A percentile compares a stretch with the other conserved stretches of the same genome.
Conservation (phyloP, 2,797 vertebrate species). For the Philypnodon macrostomus region DNA sequence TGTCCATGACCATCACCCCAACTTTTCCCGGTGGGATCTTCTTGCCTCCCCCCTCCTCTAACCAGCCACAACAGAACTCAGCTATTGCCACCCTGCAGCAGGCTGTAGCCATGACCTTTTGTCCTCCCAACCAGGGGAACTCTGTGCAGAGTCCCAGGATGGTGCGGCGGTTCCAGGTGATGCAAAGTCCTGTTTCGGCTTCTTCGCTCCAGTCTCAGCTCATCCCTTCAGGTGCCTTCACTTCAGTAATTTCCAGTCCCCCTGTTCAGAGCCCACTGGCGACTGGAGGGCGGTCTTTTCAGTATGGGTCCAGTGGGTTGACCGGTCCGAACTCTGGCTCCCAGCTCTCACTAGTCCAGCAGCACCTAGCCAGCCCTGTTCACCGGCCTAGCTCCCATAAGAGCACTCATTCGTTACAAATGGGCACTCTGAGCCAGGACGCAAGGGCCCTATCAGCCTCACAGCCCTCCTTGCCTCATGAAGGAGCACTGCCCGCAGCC, state of each 20-base stretch:
- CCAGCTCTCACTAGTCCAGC: constrained; percentile 87
- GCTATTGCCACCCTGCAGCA: constrained; percentile 95
- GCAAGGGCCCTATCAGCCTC: constrained; percentile 86
- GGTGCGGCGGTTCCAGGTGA: constrained; percentile 84
- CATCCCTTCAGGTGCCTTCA: constrained; percentile 66
- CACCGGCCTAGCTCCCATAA: constrained; percentile 82
- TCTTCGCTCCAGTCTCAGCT: constrained; percentile 78
- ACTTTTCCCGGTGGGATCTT: constrained; percentile 72
- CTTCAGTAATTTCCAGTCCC: constrained; percentile 70
- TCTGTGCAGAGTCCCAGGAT: constrained; percentile 86
- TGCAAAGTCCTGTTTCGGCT: constrained; percentile 78
- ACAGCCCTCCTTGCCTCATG: constrained; percentile 87
- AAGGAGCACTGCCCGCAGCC: constrained; percentile 56
- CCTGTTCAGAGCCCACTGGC: constrained; percentile 79
- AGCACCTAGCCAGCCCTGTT: constrained; percentile 79
- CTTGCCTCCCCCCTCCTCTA: constrained; percentile 62
- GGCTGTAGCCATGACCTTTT: constrained; percentile 97
- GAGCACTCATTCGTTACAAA: constrained; percentile 78
- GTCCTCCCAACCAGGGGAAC: constrained; percentile 85
- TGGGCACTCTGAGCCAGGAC: constrained; percentile 83
- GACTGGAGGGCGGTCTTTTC: constrained; percentile 72
- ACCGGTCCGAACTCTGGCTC: constrained; percentile 77
- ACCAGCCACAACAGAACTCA: constrained; percentile 76
- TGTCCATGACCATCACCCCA: constrained; percentile 72
- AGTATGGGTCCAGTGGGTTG: constrained; percentile 71